Evolutionary conservation across 2,888 invertebrate species (phyloP), one percentile per base, ranked within the genome.

Genomic region (Conistra vaccinii): DNA sequence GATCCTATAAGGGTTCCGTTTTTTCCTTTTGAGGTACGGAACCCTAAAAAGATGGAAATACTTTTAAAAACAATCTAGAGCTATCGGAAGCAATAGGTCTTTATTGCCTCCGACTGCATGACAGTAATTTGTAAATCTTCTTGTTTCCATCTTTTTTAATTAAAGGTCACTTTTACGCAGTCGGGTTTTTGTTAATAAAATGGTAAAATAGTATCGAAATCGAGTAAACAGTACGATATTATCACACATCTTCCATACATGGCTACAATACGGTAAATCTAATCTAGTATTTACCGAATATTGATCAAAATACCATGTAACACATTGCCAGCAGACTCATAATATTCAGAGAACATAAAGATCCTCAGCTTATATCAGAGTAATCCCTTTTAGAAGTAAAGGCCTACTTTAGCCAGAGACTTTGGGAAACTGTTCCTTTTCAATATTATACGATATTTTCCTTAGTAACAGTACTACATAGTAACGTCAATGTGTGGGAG

Each of bases 401-500:
- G 7, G 45, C 23, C 26, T 48, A 23, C 7, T 72, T 35, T 17
- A 39, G 2, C 29, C 17, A 69, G 29, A 23, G 6, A 29, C 3
- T 55, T 26, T 57, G 9, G 1, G 9, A 17, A 45, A 53, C 32
- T 66, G 39, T 48, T 60, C 10, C 4, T 32, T 69, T 65, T 20
- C 32, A 60, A 69, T 29, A n/a, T 9, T n/a, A 10, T 58, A 12
- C 23, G 6, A 45, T n/a, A 69, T 63, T 63, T 71, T 58, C 62
- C 62, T 71, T 71, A 63, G 62, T 23, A 45, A 63, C 67, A 14
- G 10, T 62, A 62, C 68, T 57, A 55, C 48, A 1, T 32, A 42
- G 42, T 20, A 35, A 39, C 29, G 35, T n/a, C 17, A 17, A 45
- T 35, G 42, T 45, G 26, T n/a, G 12, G n/a, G 23, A 76, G 23